Base-by-base conservation (phyloP, 2,113 vertebrate species). In the Piaya cayana region DNA sequence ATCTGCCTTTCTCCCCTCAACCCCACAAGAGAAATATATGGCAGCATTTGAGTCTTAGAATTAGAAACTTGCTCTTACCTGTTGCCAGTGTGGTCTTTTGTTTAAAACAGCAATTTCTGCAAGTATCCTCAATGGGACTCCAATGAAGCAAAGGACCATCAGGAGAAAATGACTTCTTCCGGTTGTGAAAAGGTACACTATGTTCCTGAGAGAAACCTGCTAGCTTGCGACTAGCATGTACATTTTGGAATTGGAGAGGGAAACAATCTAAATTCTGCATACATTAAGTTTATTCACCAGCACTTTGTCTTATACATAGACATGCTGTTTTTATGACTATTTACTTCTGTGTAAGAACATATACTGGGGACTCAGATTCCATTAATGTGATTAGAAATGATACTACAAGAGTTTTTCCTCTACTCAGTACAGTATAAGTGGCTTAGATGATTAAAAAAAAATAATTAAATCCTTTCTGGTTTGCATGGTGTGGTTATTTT, bases 401-500 rank as follows among this genome's bases (percentile, higher is more conserved):
- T 43, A 7, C 26, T 39, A 55, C 29, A 63, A 15, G 82, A 52
- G 3, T 12, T 86, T 29, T 79, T 62, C 42, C 53, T 47, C 5
- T 36, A 52, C 5, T 81, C 37, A 56, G 11, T 65, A 55, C 19
- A 23, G 29, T 47, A 43, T 69, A 68, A 94, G 68, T 86, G 86
- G 36, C 30, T 77, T 71, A 23, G 21, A n/a, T 89, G 59, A 71
- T 95, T 77, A 82, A 87, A 96, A 96, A 85, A 70, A 97, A 90
- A 89, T 89, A 42, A 80, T 95, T 92, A 89, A 74, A 85, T 81
- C 20, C 63, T 88, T 94, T 62, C 80, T 93, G 81, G 34, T 86
- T 95, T 92, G 65, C 63, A 86, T 93, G 27, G 9, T 4, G 2
- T 60, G 14, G 87, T 92, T 96, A 91, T 96, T 96, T 97, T 92